phyloP scores from a whole-genome alignment of 2,888 invertebrate species.

The Cheiracanthium punctorium region DNA sequence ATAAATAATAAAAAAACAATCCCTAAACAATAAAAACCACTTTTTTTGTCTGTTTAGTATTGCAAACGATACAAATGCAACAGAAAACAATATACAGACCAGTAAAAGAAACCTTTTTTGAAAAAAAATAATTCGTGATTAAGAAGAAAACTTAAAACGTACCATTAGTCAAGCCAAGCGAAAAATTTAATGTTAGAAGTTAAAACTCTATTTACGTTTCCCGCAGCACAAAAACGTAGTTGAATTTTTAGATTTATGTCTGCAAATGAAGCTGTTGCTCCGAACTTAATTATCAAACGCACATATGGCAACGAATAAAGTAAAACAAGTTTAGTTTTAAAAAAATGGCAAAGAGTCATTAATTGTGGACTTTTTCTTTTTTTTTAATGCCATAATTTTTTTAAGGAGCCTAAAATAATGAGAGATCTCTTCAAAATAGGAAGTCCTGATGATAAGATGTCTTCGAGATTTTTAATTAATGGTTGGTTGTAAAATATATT shows the following conservation, averaged over 20 bases:
- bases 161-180: constrained; percentile 49
- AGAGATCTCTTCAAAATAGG: background rate
- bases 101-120: background rate
- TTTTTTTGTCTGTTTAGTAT: background rate
- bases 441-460: background rate
- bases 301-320: constrained; percentile 42
- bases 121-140: constrained; percentile 32
- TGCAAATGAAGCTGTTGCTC: constrained; percentile 54
- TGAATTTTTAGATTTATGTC: constrained; percentile 50
- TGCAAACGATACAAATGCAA: background rate
- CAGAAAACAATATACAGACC: background rate
- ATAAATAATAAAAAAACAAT: too few relatives aligned
- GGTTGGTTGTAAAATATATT: background rate
- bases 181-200: constrained; percentile 58
- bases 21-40: background rate
- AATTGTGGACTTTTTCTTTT: constrained; percentile 41
- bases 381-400: background rate
- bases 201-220: constrained; percentile 43
- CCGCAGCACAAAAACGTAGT: background rate
- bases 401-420: background rate
- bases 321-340: constrained; percentile 12
- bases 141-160: constrained; percentile 20
- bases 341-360: constrained; percentile 35
- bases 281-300: constrained; percentile 53
- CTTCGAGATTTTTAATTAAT: background rate